Evolutionary conservation across 1,140 invertebrate genomes (phyloP).

Genomic region (Diabrotica virgifera): DNA sequence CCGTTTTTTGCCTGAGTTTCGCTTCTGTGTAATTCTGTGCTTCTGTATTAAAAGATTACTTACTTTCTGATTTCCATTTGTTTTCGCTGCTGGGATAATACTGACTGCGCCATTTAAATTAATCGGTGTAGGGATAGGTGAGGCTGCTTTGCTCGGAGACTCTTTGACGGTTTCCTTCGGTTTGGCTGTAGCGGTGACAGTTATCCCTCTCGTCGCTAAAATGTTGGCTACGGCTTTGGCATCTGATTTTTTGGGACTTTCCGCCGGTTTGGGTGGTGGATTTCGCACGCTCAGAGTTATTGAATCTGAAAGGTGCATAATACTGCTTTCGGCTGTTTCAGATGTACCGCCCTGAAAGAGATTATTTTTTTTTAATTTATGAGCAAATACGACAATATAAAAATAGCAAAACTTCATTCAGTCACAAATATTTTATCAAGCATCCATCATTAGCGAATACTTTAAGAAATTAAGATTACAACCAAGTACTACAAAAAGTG

Average conservation of each 20-base stretch:
- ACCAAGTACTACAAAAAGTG: no score
- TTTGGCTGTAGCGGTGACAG: conserved; percentile 59
- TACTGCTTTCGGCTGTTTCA: conserved; percentile 51
- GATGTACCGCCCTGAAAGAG: conserved; percentile 34
- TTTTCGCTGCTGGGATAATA: conserved; percentile 56
- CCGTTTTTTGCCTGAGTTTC: no score
- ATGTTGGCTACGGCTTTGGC: conserved; percentile 72
- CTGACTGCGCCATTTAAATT: conserved; percentile 72
- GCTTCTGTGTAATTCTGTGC: no score
- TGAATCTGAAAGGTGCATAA: conserved; percentile 60
- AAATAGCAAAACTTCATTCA: background rate
- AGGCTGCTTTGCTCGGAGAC: conserved; percentile 36
- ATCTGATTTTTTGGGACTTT: conserved; percentile 58
- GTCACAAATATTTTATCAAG: no score
- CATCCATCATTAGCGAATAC: no score
- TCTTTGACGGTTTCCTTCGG: conserved; percentile 34
- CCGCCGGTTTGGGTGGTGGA: conserved; percentile 35
- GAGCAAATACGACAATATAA: background rate
- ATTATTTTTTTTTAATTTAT: background rate
- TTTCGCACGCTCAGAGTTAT: conserved; percentile 65
- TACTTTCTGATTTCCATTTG: conserved; percentile 27
- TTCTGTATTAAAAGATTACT: background rate
- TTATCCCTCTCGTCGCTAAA: conserved; percentile 70
- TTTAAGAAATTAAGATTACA: no score
- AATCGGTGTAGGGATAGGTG: conserved; percentile 48